Evolutionary conservation across 2,113 vertebrate genomes (phyloP).

Genomic region (Prietella phreatophila): DNA sequence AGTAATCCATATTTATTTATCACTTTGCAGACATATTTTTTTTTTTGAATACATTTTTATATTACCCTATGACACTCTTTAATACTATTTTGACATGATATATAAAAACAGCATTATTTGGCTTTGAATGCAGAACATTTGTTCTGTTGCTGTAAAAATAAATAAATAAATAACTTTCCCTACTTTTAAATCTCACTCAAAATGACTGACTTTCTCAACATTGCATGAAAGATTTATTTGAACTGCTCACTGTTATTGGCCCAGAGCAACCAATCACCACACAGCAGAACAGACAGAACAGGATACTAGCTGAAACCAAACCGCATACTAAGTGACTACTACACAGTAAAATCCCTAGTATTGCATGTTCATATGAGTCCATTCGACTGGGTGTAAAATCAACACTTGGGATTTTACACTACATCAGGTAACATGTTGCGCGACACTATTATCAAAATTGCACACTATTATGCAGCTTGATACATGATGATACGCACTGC

Average conservation of each 20-base stretch:
- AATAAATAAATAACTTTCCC: neutral
- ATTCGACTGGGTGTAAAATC: no score
- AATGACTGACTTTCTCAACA: neutral
- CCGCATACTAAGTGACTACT: neutral
- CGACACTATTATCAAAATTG: neutral
- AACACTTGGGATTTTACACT: neutral
- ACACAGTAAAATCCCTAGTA: no score
- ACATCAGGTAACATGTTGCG: neutral
- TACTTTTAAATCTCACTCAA: neutral
- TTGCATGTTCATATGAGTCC: no score
- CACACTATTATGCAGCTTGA: neutral
- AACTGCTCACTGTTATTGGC: neutral
- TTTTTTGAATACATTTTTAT: constrained; percentile 4
- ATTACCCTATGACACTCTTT: neutral
- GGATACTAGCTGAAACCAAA: neutral
- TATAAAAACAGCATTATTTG: neutral
- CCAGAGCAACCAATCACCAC: neutral
- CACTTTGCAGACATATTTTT: neutral
- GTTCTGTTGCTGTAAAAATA: neutral
- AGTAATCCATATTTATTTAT: constrained; percentile 19
- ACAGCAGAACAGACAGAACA: neutral
- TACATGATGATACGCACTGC: neutral
- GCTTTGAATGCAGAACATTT: no score
- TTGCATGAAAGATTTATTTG: neutral
- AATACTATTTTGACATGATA: neutral